Evolutionary conservation across 2,113 vertebrate genomes (phyloP).

Genomic region (Chaenogobius annularis): DNA sequence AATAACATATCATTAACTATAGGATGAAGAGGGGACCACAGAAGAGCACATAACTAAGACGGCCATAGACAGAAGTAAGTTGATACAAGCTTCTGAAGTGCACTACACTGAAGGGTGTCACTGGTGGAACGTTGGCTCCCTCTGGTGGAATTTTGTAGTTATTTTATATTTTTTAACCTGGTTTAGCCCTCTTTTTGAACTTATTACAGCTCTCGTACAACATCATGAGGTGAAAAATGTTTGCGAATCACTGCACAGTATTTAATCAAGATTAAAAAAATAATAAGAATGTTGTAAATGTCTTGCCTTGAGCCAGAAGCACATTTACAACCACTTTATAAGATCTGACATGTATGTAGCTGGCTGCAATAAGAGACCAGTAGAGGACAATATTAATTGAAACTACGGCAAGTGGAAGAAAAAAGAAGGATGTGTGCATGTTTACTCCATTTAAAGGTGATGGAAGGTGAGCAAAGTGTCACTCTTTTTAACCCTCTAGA

Average conservation of each 20-base stretch:
- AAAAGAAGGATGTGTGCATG: background rate
- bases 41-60: conserved; percentile 22
- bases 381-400: background rate
- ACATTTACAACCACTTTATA: background rate
- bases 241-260: no score
- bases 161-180: background rate
- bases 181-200: background rate
- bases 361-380: background rate
- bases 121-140: background rate
- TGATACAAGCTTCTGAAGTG: background rate
- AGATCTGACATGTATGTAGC: background rate
- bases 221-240: no score
- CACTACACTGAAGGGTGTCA: no score
- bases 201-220: no score
- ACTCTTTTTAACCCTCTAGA: conserved; percentile 22
- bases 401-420: background rate
- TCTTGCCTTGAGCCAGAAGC: no score
- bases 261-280: no score
- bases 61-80: conserved; percentile 36
- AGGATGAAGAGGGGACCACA: conserved; percentile 26
- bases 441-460: background rate
- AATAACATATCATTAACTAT: background rate
- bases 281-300: no score
- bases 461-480: background rate
- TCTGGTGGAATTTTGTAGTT: background rate